Base-by-base conservation (phyloP, 2,888 invertebrate species). In the Eupeodes latifasciatus region DNA sequence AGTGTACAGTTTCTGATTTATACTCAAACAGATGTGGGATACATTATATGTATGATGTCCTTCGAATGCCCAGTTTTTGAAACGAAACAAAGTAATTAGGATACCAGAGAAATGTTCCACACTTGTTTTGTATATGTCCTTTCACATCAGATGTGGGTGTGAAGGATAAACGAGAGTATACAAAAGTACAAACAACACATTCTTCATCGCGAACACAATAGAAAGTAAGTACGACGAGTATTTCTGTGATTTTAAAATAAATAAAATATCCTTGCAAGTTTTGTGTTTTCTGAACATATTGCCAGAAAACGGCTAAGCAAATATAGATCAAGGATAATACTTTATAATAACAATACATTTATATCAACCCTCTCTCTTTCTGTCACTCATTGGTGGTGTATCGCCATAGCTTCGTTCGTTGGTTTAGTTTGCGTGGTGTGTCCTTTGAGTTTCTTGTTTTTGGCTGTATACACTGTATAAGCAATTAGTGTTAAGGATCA, bases 1-100 rank as follows among this genome's bases (percentile, higher is more conserved):
- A 85, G 85, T 85, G 72, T 85, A 81, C 72, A 77, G 62, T 86
- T 86, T 75, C 85, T 69, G 81, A 86, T 86, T 86, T 86, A 40
- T 40, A 86, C 87, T 2, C 27, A 27, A 88, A 81, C 84, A 88
- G 87, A 87, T 87, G 87, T 84, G 77, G 62, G 44, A 55, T 72
- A 77, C 72, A 80, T 87, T 84, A 80, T 69, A 14, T 36, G 19
- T 19, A 19, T 3, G 27, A 27, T 44, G 66, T 87, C 87, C 87
- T 77, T 71, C 64, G 71, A 72, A 61, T 76, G 84, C 57, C 80
- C 79, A 75, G 75, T 49, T 59, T 64, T 67, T 71, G 55, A 55
- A 71, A 71, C 55, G 55, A 71, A 71, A 51, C 57, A 16, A 27
- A 27, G 27, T 53, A 77, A 85, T 81, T 81, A 64, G 67, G 55